Percentiles rank a stretch among this genome's conserved stretches.
Evolutionary conservation across 30 jellyfish, hydroid and myxozoan species (phyloP).

Genomic region (Mastigias papua): DNA sequence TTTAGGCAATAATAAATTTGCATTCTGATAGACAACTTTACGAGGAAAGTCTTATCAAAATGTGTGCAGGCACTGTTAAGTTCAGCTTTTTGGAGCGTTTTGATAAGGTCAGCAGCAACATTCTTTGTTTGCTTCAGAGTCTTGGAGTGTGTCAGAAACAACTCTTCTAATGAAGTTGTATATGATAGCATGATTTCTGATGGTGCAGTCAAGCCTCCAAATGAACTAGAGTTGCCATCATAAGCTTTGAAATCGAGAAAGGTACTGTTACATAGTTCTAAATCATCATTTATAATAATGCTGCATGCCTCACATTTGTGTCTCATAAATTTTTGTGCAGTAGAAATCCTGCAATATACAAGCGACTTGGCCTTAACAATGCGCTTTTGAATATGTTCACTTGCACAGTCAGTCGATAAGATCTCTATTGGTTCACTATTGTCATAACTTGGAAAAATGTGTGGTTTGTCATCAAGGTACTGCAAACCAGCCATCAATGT

Average conservation of each 20-base stretch:
- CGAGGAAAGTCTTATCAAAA: slow-evolving; percentile 23
- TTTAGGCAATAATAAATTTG: slow-evolving; percentile 21
- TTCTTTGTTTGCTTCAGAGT: slow-evolving; percentile 18
- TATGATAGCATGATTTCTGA: not conserved
- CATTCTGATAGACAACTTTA: slow-evolving; percentile 31
- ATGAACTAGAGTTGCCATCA: slow-evolving; percentile 27
- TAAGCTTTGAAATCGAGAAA: slow-evolving; percentile 40
- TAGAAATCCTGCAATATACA: slow-evolving; percentile 32
- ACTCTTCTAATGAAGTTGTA: slow-evolving; percentile 23
- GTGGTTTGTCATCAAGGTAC: slow-evolving; percentile 1
- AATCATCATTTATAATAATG: not conserved
- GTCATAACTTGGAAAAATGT: not conserved
- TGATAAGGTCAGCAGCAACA: not conserved
- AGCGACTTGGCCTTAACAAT: slow-evolving; percentile 31
- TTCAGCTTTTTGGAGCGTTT: not conserved
- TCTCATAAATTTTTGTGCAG: not conserved
- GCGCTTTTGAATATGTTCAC: slow-evolving; percentile 19
- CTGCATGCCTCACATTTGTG: slow-evolving; percentile 8
- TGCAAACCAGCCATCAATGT: not conserved
- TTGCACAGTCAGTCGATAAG: slow-evolving; percentile 25
- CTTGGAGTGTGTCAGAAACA: slow-evolving; percentile 1
- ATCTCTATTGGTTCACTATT: not conserved
- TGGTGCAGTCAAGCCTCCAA: slow-evolving; percentile 44
- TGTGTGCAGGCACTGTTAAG: not conserved
- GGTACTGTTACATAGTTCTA: not conserved